Evolutionary conservation across 2,113 vertebrate species (phyloP), one percentile per base, ranked within the genome.

Genomic region (Epinephelus lanceolatus): DNA sequence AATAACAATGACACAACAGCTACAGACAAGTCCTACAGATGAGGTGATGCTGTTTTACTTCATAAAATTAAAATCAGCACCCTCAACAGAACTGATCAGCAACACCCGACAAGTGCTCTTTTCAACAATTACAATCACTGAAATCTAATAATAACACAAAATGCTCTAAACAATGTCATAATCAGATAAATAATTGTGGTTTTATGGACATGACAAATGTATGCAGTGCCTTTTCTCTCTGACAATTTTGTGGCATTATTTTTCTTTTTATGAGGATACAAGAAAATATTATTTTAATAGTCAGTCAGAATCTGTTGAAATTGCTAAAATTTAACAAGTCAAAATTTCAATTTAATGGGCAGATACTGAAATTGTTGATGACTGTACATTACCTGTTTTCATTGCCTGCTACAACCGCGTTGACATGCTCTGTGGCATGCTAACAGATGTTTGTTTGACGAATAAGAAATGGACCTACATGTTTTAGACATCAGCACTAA

Each of bases 1-100:
- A n/a, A 51, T 18, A 81, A 78, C 75, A 49, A 73, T 33, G 3
- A 33, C 37, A 60, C 13, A 51, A 68, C 30, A 66, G 56, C 6
- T n/a, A 51, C 17, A 5, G 15, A 57, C 53, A 19, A 23, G 19
- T 47, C 7, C 49, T 0, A 0, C 55, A n/a, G 56, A 49, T 27
- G 11, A 3, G 27, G 5, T 19, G 33, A 56, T n/a, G 42, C 12
- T 45, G n/a, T 63, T 68, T 27, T 12, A 15, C 15, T 23, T 53
- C 1, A 37, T 1, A 23, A 15, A 52, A 37, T 8, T 25, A 42
- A 45, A 45, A 45, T 45, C 8, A 45, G 2, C 42, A 45, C 9
- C 9, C 42, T 45, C 42, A 11, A 3, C 69, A 23, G 3, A 56
- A 17, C 3, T 15, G 6, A 23, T 15, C 23, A 59, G 25, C 6